These are phyloP conservation scores for Rhamnusium bicolor DNA, from an alignment of 2,888 invertebrate genomes.

Conservation along the genomic window DNA sequence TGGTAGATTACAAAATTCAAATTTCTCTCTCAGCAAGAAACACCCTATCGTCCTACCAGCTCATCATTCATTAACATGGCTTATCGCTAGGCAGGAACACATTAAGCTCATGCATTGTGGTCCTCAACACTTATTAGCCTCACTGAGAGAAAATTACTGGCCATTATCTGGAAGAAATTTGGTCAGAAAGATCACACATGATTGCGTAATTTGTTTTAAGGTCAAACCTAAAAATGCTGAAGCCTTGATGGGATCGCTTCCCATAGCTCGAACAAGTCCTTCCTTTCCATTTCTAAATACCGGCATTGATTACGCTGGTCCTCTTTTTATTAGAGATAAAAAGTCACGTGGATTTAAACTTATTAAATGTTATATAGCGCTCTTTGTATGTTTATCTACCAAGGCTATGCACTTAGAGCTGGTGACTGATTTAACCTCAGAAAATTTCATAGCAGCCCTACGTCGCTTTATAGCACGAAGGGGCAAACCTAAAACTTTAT, in stretches of 20 bases:
- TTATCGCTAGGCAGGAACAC: neutral
- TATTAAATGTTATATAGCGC: conserved; percentile 49
- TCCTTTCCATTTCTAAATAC: neutral
- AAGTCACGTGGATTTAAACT: conserved; percentile 23
- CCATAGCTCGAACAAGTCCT: neutral
- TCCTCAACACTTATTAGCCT: neutral
- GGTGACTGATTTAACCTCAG: conserved; percentile 57
- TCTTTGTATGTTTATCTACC: conserved; percentile 60
- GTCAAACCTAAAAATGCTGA: neutral
- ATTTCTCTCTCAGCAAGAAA: neutral
- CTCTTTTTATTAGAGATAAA: conserved; percentile 39
- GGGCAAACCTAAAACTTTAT: conserved; percentile 53
- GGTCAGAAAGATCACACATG: neutral
- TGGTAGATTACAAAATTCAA: neutral
- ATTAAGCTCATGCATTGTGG: neutral
- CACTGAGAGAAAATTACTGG: neutral
- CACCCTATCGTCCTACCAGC: neutral
- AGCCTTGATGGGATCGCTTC: neutral
- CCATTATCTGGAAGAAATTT: neutral
- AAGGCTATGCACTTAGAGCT: conserved; percentile 63
- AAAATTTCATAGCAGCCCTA: conserved; percentile 60
- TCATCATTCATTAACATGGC: neutral
- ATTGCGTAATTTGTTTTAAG: neutral
- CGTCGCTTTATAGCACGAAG: conserved; percentile 60
- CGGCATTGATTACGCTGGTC: conserved; percentile 44